phyloP scores from a whole-genome alignment of 1,140 invertebrate genomes.

The Drosophila mauritiana region DNA sequence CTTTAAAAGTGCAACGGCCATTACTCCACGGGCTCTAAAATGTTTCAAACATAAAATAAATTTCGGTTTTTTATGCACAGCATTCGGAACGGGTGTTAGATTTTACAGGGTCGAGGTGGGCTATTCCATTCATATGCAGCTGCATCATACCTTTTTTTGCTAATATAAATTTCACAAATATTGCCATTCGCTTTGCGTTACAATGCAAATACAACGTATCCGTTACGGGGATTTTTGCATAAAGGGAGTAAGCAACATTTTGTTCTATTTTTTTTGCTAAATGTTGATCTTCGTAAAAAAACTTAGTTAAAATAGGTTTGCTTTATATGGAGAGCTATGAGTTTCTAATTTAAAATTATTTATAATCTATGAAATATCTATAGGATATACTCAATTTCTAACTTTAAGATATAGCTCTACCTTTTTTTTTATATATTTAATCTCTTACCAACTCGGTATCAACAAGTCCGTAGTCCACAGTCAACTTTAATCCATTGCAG shows the following conservation, averaged over 20 bases:
- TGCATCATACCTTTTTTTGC: not conserved
- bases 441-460: slow-evolving; percentile 6
- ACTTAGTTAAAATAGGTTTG: too few species aligned
- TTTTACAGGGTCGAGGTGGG: not conserved
- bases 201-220: too few species aligned
- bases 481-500: not conserved
- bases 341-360: too few species aligned
- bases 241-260: not conserved
- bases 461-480: not conserved
- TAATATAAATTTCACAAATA: slow-evolving; percentile 2
- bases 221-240: not conserved
- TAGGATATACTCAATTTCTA: too few species aligned
- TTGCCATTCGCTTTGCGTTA: not conserved
- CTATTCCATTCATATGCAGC: not conserved
- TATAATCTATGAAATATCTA: too few species aligned
- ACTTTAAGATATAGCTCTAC: too few species aligned
- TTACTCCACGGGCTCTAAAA: slow-evolving; percentile 48
- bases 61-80: slow-evolving; percentile 15
- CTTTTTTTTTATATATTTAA: too few species aligned
- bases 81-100: not conserved
- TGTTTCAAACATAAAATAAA: slow-evolving; percentile 55
- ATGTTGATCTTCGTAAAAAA: too few species aligned
- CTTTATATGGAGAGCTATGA: too few species aligned
- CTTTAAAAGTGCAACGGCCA: slow-evolving; percentile 59
- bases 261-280: not conserved